These are phyloP conservation scores for Lithosia quadra DNA, from an alignment of 2,888 invertebrate species.

Conservation along the genomic window DNA sequence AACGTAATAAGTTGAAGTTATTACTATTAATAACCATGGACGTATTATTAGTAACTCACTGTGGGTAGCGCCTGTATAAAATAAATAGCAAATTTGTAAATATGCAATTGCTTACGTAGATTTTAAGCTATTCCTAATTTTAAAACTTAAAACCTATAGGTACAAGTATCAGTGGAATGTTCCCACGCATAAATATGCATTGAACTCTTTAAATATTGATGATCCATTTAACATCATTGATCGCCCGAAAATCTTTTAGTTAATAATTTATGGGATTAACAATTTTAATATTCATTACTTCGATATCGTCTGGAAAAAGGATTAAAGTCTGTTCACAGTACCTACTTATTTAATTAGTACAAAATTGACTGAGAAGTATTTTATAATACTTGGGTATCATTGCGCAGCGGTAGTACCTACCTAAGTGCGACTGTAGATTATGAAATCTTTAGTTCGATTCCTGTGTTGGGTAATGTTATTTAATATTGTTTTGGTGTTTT, in stretches of 20 bases:
- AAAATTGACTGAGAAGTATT: background rate
- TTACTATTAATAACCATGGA: too few species aligned
- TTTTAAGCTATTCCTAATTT: background rate
- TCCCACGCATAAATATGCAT: conserved; percentile 9
- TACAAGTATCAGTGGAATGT: background rate
- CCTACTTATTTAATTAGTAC: background rate
- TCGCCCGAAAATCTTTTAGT: conserved; percentile 11
- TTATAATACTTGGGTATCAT: background rate
- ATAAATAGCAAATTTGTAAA: conserved; percentile 4
- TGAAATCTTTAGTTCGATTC: background rate
- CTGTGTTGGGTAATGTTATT: background rate
- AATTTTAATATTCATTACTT: conserved; percentile 14
- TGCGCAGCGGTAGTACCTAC: too few species aligned
- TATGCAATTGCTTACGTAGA: background rate
- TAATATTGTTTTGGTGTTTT: too few species aligned
- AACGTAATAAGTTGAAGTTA: too few species aligned
- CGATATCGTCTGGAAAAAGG: conserved; percentile 10
- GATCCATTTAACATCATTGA: conserved; percentile 13
- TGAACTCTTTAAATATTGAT: conserved; percentile 17
- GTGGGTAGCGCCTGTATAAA: background rate
- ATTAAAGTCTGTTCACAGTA: conserved; percentile 9
- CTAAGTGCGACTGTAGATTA: background rate
- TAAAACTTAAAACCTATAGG: background rate
- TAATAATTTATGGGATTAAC: conserved; percentile 12
- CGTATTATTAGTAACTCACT: background rate